A percentile compares a stretch with the other conserved stretches of the same genome.
These are phyloP conservation scores for Lutraria rhynchaena DNA, from an alignment of 1,140 invertebrate species.

Conservation along the genomic window DNA sequence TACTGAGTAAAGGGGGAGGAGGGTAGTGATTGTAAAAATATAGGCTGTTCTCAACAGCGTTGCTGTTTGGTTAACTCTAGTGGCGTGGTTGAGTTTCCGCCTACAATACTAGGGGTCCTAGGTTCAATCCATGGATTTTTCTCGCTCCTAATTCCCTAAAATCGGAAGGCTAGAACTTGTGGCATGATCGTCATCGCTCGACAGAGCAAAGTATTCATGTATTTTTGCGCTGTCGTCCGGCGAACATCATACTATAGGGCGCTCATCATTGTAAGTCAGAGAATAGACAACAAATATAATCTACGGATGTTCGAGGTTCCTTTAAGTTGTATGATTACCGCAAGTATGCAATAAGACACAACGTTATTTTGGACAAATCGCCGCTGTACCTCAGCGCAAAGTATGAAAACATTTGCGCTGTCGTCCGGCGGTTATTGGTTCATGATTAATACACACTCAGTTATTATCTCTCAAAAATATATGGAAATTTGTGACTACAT, in stretches of 20 bases:
- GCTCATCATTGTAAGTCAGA: no score
- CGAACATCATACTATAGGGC: constrained; percentile 26
- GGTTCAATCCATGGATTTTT: not conserved
- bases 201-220: constrained; percentile 29
- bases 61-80: no score
- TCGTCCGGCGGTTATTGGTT: constrained; percentile 40
- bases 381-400: constrained; percentile 33
- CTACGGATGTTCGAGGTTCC: no score
- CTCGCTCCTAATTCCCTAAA: no score
- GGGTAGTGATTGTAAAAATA: not conserved
- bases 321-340: not conserved
- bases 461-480: no score
- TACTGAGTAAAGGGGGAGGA: no score
- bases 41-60: not conserved
- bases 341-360: not conserved
- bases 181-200: constrained; percentile 8
- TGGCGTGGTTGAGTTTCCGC: no score
- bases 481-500: no score
- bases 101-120: no score
- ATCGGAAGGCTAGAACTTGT: no score
- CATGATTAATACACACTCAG: constrained; percentile 5
- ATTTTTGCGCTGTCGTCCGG: constrained; percentile 58
- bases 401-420: constrained; percentile 22
- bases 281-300: no score
- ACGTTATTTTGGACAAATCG: constrained; percentile 35